Evolutionary conservation across 2,888 invertebrate genomes (phyloP), one percentile per base, ranked within the genome.

Genomic region (Sipunculus nudus): DNA sequence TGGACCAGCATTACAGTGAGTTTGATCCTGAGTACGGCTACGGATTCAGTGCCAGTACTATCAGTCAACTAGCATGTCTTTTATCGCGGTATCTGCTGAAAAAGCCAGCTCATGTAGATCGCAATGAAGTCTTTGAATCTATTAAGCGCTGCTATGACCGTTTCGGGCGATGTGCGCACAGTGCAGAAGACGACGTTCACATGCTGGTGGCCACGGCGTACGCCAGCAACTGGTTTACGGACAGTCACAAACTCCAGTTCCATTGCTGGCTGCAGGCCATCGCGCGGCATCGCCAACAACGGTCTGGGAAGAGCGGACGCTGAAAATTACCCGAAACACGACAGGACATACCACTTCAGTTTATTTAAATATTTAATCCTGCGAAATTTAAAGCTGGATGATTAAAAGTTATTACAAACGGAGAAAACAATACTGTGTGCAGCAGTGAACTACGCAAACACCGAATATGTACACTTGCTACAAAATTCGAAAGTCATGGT

Each of bases 121-220:
- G 70, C 25, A 72, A 75, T 40, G 62, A 68, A 38, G 71, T 77
- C 21, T 80, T 80, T 59, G 53, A 56, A n/a, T 71, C 75, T 1
- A 62, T 79, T 2, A 71, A 73, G 40, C 58, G 73, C 4, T 79
- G 78, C 53, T 78, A 77, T 48, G 79, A 79, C 47, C 69, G 74
- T 48, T 77, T 71, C 49, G 71, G 73, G 2, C 55, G n/a, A 25
- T 16, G n/a, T 25, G 25, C 4, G 48, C 29, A 13, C 25, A 21
- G 1, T 31, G 48, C 13, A 26, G 75, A 75, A 53, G 72, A 77
- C 48, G 79, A 80, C 47, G 74, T 80, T 0, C 79, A 79, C 63
- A 79, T 81, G 78, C 70, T 81, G 13, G 56, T 80, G 21, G 78
- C 81, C n/a, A 79, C 78, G 3, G 75, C 79, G 4, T 75, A 74